These are phyloP conservation scores for Cladorhizidae sp. DNA, from an alignment of 37 sponge, comb jelly and placozoan species.

Conservation along the genomic window DNA sequence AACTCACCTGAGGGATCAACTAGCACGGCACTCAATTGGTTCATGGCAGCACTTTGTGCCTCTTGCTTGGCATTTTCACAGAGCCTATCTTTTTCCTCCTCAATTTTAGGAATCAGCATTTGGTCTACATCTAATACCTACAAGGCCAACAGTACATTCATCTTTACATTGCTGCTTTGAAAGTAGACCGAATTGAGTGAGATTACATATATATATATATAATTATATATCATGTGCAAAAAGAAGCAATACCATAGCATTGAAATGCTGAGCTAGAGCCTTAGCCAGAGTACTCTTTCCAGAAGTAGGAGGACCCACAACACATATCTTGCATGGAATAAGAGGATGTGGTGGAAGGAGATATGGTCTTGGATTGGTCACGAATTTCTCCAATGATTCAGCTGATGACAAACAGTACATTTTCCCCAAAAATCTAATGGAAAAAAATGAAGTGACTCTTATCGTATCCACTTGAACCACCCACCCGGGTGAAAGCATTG, in stretches of 20 bases:
- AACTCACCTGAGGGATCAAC: neutral
- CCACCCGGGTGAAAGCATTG: too few relatives aligned
- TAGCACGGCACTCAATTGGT: neutral
- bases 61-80: constrained; percentile 71
- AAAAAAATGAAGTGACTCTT: neutral
- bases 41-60: constrained; percentile 45
- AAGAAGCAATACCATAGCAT: constrained; percentile 87
- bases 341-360: constrained; percentile 88
- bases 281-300: constrained; percentile 81
- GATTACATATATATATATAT: too few relatives aligned
- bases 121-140: constrained; percentile 62
- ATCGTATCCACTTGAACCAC: too few relatives aligned
- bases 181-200: neutral
- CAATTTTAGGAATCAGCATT: constrained; percentile 59
- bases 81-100: constrained; percentile 44
- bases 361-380: constrained; percentile 72
- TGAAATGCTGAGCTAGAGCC: constrained; percentile 76
- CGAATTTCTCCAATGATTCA: constrained; percentile 79
- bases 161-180: too few relatives aligned
- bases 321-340: constrained; percentile 90
- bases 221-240: too few relatives aligned
- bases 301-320: constrained; percentile 89
- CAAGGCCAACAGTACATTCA: neutral
- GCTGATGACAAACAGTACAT: constrained; percentile 92
- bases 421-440: constrained; percentile 87